Evolutionary conservation across 2,888 invertebrate genomes (phyloP), one percentile per base, ranked within the genome.

Genomic region (Geophilus truncorum): DNA sequence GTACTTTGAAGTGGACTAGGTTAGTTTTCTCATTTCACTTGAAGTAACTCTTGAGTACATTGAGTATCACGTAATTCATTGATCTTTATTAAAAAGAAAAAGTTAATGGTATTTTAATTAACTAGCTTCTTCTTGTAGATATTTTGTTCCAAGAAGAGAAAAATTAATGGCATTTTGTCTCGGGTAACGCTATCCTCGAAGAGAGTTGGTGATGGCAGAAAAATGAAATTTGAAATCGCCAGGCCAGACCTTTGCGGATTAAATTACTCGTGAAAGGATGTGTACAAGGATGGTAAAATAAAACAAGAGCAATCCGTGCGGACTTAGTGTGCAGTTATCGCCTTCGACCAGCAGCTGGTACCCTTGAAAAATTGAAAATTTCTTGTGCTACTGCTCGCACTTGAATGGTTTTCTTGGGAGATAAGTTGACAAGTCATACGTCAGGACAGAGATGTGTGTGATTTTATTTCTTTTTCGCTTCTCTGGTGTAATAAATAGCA

Each of bases 281-380:
- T 62, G 62, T 62, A 62, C 62, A 62, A 62, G 62, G 62, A 62
- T 62, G 21, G 62, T 23, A 62, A 62, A 62, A 62, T 62, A 62
- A 62, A 62, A 62, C 62, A 62, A 62, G 62, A 62, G 62, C 62
- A 62, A 62, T 62, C 62, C 62, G 62, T 62, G 62, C 62, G 62
- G 25, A 62, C 62, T 62, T 62, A 62, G 62, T 62, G 62, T 62
- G 62, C 62, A 62, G 62, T 62, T 62, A 62, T 62, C 62, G 62
- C 62, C 23, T 62, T 62, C 62, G 62, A 62, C 62, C 62, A 62
- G 62, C 62, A 62, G 62, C 62, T 62, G 62, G 62, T 62, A 62
- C 62, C 62, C 62, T 62, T 62, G 62, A 62, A 62, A 62, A 62
- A 62, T 62, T 62, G 62, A 62, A 62, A 62, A 62, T 15, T 62